Evolutionary conservation across 2,888 invertebrate species (phyloP).

Genomic region (Watsonalla binaria): DNA sequence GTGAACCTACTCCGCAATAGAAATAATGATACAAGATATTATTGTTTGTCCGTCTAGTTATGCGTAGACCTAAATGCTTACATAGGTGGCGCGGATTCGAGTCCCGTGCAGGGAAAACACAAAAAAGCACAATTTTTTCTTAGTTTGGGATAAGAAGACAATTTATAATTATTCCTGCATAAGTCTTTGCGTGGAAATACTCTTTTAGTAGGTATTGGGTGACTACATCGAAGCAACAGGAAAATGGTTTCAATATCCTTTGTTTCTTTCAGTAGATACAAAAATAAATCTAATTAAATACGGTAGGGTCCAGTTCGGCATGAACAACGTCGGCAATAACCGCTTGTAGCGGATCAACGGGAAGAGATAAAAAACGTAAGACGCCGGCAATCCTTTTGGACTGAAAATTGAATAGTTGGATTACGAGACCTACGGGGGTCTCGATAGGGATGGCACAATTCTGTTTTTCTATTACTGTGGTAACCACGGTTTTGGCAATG

Average conservation of each 20-base stretch:
- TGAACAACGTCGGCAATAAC: conserved; percentile 43
- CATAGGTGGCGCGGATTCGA: too few relatives aligned
- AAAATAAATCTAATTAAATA: conserved; percentile 25
- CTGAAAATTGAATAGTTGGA: conserved; percentile 77
- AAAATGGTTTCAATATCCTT: background rate
- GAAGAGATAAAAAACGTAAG: conserved; percentile 65
- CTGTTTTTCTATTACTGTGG: background rate
- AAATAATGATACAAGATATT: too few relatives aligned
- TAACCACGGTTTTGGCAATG: background rate
- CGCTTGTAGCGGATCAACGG: conserved; percentile 56
- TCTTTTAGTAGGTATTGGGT: too few relatives aligned
- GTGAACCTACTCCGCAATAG: too few relatives aligned
- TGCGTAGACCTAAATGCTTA: too few relatives aligned
- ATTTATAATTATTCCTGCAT: too few relatives aligned
- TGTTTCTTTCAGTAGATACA: background rate
- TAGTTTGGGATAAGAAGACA: too few relatives aligned
- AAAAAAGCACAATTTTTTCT: too few relatives aligned
- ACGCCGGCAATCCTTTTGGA: conserved; percentile 67
- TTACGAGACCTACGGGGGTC: conserved; percentile 57
- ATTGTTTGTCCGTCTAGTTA: too few relatives aligned
- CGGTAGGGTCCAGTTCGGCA: conserved; percentile 16
- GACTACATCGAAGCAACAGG: background rate
- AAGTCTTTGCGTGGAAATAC: too few relatives aligned
- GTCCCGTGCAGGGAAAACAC: too few relatives aligned
- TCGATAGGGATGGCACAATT: conserved; percentile 35